These are phyloP conservation scores for Sebastiscus tertius DNA, from an alignment of 2,797 vertebrate species.

Conservation along the genomic window DNA sequence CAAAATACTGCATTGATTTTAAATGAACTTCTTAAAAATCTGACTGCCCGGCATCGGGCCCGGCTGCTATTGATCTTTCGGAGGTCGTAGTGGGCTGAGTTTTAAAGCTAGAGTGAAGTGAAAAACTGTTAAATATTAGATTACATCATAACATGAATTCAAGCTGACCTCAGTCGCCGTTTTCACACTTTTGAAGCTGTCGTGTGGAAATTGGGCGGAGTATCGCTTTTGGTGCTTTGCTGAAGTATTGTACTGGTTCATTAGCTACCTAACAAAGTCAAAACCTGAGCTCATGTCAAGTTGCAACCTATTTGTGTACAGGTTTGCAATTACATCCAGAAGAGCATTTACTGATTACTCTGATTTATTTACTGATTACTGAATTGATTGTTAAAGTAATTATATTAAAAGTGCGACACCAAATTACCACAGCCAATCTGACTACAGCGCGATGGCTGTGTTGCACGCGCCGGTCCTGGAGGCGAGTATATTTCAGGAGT, in stretches of 20 bases:
- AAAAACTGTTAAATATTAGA: neutral
- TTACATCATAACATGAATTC: neutral
- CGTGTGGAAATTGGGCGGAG: neutral
- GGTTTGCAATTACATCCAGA: neutral
- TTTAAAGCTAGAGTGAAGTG: no score
- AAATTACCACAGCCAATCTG: neutral
- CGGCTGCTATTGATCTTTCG: no score
- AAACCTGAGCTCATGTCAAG: neutral
- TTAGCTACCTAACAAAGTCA: neutral
- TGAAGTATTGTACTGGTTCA: neutral
- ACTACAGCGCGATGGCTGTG: neutral
- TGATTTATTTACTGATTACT: neutral
- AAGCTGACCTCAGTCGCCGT: neutral
- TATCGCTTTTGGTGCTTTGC: neutral
- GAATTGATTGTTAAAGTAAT: neutral
- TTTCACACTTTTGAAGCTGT: neutral
- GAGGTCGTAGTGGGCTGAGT: no score
- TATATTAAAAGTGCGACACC: neutral
- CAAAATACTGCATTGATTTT: no score
- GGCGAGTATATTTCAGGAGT: slow-evolving; percentile 28
- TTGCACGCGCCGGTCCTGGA: neutral
- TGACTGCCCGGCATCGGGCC: no score
- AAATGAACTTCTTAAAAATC: no score
- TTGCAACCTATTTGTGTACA: neutral
- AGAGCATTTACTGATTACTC: neutral